Evolutionary conservation across 2,888 invertebrate species (phyloP), one percentile per base, ranked within the genome.

Genomic region (Sminthurinus aureus): DNA sequence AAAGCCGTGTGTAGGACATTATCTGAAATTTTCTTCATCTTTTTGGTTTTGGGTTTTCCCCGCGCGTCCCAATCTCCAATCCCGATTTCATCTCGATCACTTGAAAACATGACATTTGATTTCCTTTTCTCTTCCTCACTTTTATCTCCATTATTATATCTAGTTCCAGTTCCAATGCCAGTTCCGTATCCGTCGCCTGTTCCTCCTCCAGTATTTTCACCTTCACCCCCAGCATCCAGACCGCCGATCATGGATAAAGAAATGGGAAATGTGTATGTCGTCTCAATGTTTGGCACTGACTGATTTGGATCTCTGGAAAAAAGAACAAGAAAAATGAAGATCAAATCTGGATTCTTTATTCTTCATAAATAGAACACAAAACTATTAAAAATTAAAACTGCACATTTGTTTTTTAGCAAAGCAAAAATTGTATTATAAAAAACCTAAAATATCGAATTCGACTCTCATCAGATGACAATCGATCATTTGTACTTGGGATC

Each of bases 401-500:
- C 38, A 38, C 6, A 4, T 38, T 38, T 38, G 38, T 38, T 38
- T 38, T 38, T 38, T 38, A 4, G n/a, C n/a, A n/a, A n/a, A n/a
- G n/a, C n/a, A n/a, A n/a, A n/a, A n/a, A n/a, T n/a, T n/a, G n/a
- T n/a, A n/a, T n/a, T n/a, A n/a, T n/a, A n/a, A n/a, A n/a, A 38
- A 38, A 38, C 58, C 83, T 81, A 52, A 58, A 79, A 67, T 83
- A 81, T 64, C 81, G 50, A 69, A 77, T 73, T 20, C 78, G 71
- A 52, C 51, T 73, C n/a, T 71, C 81, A 64, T 83, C 80, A 18
- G 73, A 71, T 52, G 74, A 76, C 75, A 81, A 58, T 82, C 83
- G 77, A 79, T 85, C 83, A 69, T 83, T 69, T 38, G 38, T 38
- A 69, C 83, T 83, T 11, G 77, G 80, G 38, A 82, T 38, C 67